Evolutionary conservation across 1,140 invertebrate genomes (phyloP), one percentile per base, ranked within the genome.

Genomic region (Papilio polyxenes): DNA sequence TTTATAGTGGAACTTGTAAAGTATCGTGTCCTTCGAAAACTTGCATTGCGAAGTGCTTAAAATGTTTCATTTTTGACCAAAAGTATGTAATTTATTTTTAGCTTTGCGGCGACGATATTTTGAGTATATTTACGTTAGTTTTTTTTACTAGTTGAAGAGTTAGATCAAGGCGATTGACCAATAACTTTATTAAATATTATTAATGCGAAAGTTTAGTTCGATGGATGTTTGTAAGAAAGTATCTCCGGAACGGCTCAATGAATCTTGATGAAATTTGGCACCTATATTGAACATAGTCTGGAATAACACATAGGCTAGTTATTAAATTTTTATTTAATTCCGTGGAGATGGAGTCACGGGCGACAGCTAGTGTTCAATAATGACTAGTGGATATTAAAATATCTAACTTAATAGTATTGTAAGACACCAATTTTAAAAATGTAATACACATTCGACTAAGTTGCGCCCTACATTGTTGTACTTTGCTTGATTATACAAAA

Each of bases 1-100:
- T 65, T 56, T 78, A 79, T 31, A 79, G 53, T 37, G 31, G 65
- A 40, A 72, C 65, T 72, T 72, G 23, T 72, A 72, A 72, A 72
- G 23, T 62, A 62, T 20, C 59, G 59, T 37, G 31, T 69, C 65
- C 65, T 72, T 72, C 65, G 31, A 37, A 40, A 72, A 72, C 65
- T 72, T 72, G 65, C 65, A 72, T 40, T 17, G 31, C 31, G 13
- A 72, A 72, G 65, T 72, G 65, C 65, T 31, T 59, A 20, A 20
- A 72, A 72, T 13, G 23, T 72, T 72, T 23, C 31, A 10, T 37
- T 72, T 72, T 72, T 37, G 65, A 72, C 31, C 13, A 72, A 37
- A 37, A 72, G 31, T 37, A 8, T 5, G 23, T 72, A 65, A 65
- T 31, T 37, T 65, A 37, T 65, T 65, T 31, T 10, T 31, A 65